Evolutionary conservation across 2,113 vertebrate species (phyloP), one percentile per base, ranked within the genome.

Genomic region (Eulacestoma nigropectus): DNA sequence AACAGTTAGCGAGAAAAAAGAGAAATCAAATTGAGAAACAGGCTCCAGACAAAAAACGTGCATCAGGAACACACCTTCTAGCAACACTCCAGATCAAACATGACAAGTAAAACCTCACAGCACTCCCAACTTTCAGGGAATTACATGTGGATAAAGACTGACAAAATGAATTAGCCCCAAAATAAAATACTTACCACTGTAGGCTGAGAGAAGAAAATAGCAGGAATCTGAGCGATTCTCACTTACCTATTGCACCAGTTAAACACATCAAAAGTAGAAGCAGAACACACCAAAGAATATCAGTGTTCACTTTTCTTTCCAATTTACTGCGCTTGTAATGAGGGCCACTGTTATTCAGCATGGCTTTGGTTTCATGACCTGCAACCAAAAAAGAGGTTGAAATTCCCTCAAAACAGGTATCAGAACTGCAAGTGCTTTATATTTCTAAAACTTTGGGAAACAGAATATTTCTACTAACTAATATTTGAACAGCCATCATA

Each of bases 311-410:
- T 84, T 93, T 98, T 84, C 98, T 98, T 96, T 99, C 99, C 96
- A 99, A 95, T 93, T 98, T 98, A 95, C 99, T 99, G 68, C 98
- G 98, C 47, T 99, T 99, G 62, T 99, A 99, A 76, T 98, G 97
- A 2, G 98, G 98, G 2, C 99, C 99, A 0, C 97, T 98, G 96
- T 99, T 99, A 97, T 99, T 99, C 97, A 99, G 98, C 99, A 99
- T 99, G 19, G 99, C 98, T 98, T 99, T 99, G 73, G 99, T 99
- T 97, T 99, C 99, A 96, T 99, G 99, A 83, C 99, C 99, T 99
- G 79, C 32, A 94, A 81, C 32, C 60, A 88, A 25, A 92, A 26
- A 9, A 44, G 8, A 83, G 5, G 12, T 2, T 53, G 53, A 44
- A 90, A 73, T 84, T 59, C 70, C 55, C 46, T 57, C 68, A 11